phyloP scores from a whole-genome alignment of 2,797 vertebrate genomes.

The Chiloscyllium punctatum region DNA sequence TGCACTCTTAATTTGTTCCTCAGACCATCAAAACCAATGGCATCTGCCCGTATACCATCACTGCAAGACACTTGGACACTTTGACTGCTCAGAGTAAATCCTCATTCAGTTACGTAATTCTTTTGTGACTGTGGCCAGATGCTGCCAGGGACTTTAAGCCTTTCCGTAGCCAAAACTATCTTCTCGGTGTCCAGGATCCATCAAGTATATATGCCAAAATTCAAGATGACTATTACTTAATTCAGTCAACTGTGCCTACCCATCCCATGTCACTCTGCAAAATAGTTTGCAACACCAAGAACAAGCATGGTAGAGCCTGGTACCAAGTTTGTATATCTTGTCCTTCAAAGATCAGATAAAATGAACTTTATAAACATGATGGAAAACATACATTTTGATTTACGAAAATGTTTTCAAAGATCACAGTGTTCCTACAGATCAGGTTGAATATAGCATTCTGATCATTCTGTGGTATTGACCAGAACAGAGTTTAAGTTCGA shows the following conservation, averaged over 20 bases:
- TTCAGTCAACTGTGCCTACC: neutral
- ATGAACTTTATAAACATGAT: neutral
- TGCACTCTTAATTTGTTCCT: too few species aligned
- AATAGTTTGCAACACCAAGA: neutral
- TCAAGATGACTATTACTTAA: neutral
- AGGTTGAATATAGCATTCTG: neutral
- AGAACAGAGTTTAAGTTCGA: neutral
- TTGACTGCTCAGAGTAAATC: neutral
- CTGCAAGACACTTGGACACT: neutral
- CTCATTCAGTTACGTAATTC: neutral
- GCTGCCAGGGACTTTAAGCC: neutral
- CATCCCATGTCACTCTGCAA: neutral
- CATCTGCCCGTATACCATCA: neutral
- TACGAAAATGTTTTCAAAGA: neutral
- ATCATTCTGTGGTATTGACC: neutral
- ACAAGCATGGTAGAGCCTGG: neutral
- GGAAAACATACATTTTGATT: neutral
- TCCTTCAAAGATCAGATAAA: neutral
- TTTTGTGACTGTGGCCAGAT: neutral
- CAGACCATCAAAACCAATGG: neutral
- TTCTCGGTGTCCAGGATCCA: neutral
- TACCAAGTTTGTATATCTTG: neutral
- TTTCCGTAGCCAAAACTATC: neutral
- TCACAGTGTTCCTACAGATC: neutral
- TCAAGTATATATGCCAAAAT: neutral